Base-by-base conservation (phyloP, 2,888 invertebrate genomes). In the Prostheceraeus crozeri region DNA sequence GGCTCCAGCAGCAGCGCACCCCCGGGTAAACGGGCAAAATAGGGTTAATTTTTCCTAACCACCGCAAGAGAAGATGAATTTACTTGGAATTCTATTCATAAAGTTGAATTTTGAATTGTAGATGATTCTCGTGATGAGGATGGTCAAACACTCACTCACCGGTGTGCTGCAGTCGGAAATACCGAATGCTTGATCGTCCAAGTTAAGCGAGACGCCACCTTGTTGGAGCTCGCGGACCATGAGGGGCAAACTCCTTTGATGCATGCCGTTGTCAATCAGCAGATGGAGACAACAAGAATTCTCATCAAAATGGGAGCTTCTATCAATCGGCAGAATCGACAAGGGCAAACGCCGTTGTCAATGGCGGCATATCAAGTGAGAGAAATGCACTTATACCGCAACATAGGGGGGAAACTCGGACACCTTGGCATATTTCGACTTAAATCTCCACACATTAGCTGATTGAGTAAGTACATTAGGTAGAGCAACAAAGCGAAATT, bases 321-420 rank as follows among this genome's bases (percentile, higher is more conserved):
- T 57, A 67, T 71, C 3, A 69, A 72, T 61, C 65, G 67, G 1
- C 69, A 70, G 59, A 71, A 72, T 61, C 63, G 65, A 25, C 60
- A 69, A 23, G 72, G 72, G 8, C 62, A 70, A 4, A 72, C 71
- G 3, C 65, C 66, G 40, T 63, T 72, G n/a, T 65, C 69, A 11
- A 64, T 71, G 21, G 72, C 72, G 3, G 69, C 71, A 1, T 72
- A 72, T 60, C 71, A 71, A 69, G 72, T 72, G 35, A 3, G n/a
- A n/a, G n/a, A n/a, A n/a, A n/a, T n/a, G n/a, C n/a, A n/a, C n/a
- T n/a, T n/a, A 57, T 8, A 57, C 31, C 25, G 8, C n/a, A 1
- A 6, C 14, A 23, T 56, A 1, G 53, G 14, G 21, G 56, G 11
- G 55, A n/a, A 4, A 14, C 14, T 11, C 16, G 55, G 35, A 51